phyloP scores from a whole-genome alignment of 2,888 invertebrate species.

The Neoitamus cyanurus region DNA sequence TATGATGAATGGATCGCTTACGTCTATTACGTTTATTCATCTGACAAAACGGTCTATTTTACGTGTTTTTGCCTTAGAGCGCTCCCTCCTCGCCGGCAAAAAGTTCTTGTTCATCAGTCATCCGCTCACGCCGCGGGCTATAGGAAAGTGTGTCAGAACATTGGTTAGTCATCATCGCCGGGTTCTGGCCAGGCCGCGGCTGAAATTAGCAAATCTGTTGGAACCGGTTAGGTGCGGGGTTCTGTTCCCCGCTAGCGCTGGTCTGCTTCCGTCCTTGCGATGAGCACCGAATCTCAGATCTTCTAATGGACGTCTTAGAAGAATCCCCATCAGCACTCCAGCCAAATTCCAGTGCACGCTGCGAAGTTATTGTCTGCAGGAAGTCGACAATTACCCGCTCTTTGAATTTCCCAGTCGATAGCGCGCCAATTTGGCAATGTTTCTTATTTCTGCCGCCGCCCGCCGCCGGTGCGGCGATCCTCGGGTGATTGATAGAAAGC shows the following conservation, averaged over 20 bases:
- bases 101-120: conserved; percentile 26
- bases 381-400: background rate
- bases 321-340: background rate
- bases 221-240: background rate
- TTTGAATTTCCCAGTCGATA: background rate
- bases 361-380: background rate
- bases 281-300: background rate
- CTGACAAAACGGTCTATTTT: conserved; percentile 31
- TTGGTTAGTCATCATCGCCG: background rate
- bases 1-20: conserved; percentile 45
- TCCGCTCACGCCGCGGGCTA: background rate
- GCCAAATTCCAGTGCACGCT: background rate
- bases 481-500: conserved; percentile 23
- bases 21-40: conserved; percentile 33
- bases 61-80: background rate
- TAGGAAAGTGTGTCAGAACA: conserved; percentile 36
- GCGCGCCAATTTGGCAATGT: background rate
- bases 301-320: background rate
- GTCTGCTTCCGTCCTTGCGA: background rate
- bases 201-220: background rate
- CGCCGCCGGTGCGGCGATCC: background rate
- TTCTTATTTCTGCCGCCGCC: background rate
- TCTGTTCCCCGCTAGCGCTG: background rate
- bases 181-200: background rate
- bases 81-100: background rate